phyloP scores from a whole-genome alignment of 2,113 vertebrate genomes.

The Trochalopteron elliotii region DNA sequence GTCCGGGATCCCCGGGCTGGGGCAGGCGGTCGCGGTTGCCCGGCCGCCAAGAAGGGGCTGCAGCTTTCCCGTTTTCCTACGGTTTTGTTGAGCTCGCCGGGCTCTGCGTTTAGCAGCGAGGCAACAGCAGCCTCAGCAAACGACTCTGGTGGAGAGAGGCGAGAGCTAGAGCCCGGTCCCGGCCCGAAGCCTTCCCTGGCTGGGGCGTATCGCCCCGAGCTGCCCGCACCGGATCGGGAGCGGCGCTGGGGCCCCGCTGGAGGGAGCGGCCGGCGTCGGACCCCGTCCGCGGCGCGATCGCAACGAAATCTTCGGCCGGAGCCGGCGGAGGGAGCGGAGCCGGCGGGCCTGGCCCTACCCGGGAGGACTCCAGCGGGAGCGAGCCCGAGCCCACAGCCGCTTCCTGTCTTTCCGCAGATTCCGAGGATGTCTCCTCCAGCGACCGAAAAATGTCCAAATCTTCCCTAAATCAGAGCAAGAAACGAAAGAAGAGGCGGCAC shows the following conservation, averaged over 20 bases:
- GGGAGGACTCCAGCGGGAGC: background rate
- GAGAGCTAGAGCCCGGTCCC: background rate
- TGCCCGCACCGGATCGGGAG: background rate
- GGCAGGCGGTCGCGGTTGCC: background rate
- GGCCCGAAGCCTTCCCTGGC: background rate
- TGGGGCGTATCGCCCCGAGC: background rate
- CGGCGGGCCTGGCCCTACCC: background rate
- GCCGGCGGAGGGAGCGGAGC: background rate
- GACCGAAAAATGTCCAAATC: conserved; percentile 92
- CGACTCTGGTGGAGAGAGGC: background rate
- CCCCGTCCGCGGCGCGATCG: background rate
- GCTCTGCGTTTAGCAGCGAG: background rate
- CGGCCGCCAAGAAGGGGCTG: background rate
- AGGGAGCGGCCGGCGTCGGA: background rate
- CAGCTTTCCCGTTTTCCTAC: background rate
- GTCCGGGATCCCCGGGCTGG: background rate
- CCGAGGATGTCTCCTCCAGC: conserved; percentile 94
- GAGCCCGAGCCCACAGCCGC: background rate
- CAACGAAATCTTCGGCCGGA: conserved; percentile 56
- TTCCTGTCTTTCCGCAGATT: conserved; percentile 79
- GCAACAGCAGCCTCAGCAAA: background rate
- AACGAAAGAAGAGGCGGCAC: conserved; percentile 96
- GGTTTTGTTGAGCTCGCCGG: background rate
- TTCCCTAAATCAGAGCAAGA: conserved; percentile 92
- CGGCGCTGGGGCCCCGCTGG: background rate